These are phyloP conservation scores for Hydrophis major DNA, from an alignment of 2,797 vertebrate species.

Conservation along the genomic window DNA sequence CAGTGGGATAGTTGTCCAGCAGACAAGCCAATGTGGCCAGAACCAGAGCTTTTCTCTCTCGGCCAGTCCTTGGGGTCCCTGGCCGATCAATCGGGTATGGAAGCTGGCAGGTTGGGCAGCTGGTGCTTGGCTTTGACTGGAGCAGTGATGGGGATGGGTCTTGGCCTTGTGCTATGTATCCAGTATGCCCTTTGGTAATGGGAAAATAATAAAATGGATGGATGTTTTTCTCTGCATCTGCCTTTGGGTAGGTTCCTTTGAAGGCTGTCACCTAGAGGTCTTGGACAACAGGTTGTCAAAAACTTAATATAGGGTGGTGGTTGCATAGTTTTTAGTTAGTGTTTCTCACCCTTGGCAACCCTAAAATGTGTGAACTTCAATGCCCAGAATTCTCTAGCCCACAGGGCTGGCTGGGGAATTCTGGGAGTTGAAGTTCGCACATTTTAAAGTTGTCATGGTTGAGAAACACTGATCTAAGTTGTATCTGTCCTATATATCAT, in stretches of 20 bases:
- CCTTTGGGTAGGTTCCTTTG: background rate
- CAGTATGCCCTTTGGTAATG: conserved; percentile 56
- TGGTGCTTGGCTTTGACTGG: conserved; percentile 49
- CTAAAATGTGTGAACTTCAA: background rate
- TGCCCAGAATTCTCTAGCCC: background rate
- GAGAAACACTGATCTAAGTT: background rate
- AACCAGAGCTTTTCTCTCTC: conserved; percentile 10
- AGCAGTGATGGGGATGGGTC: conserved; percentile 15
- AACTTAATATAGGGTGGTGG: background rate
- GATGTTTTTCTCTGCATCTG: conserved; percentile 20
- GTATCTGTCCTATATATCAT: background rate
- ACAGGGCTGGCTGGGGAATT: too few relatives aligned
- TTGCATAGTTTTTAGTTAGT: fast-evolving
- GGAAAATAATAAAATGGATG: conserved; percentile 62
- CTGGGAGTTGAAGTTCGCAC: too few relatives aligned
- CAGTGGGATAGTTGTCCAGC: background rate
- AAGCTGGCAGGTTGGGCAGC: conserved; percentile 47
- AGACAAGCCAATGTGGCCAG: background rate
- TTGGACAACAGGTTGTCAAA: background rate
- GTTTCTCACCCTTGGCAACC: background rate
- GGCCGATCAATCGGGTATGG: conserved; percentile 46
- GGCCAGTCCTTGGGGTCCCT: conserved; percentile 39
- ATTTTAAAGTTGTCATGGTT: background rate
- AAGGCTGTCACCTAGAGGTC: background rate
- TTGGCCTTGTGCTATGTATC: conserved; percentile 61